Conservation (phyloP, 2,113 vertebrate species). For the Diadophis punctatus region DNA sequence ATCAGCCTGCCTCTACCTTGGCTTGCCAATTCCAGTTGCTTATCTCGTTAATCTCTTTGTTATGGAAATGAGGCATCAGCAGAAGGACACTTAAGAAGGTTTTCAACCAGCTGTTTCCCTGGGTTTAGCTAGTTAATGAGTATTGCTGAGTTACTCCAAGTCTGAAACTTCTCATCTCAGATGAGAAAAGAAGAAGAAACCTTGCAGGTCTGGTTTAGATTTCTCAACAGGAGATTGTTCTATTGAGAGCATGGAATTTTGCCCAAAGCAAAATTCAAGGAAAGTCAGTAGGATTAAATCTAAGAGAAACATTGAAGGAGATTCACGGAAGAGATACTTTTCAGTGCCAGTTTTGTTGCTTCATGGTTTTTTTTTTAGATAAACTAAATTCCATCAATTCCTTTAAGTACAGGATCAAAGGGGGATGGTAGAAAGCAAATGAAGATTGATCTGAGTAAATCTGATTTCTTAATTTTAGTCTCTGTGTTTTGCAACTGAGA, state of each 20-base stretch:
- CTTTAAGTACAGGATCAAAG: background rate
- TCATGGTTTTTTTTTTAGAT: background rate
- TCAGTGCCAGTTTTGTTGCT: background rate
- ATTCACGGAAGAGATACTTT: background rate
- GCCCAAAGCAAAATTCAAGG: background rate
- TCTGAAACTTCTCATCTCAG: background rate
- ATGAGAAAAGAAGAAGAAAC: background rate
- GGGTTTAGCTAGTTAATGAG: constrained; percentile 7
- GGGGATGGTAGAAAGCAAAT: background rate
- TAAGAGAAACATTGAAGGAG: background rate
- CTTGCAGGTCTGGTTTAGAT: background rate
- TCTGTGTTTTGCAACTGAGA: background rate
- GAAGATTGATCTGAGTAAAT: background rate
- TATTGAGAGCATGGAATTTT: background rate
- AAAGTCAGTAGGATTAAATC: background rate
- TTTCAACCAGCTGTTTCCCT: constrained; percentile 19
- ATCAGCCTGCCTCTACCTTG: constrained; percentile 4
- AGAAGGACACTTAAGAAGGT: constrained; percentile 7
- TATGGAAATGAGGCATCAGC: constrained; percentile 43
- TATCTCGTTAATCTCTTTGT: constrained; percentile 43
- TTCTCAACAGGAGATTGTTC: background rate
- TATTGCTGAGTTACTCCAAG: background rate
- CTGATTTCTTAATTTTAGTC: background rate
- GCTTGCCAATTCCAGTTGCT: constrained; percentile 27
- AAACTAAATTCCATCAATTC: background rate